phyloP scores from a whole-genome alignment of 35 echinoderm and acorn worm genomes.

The Ophioderma brevispina region DNA sequence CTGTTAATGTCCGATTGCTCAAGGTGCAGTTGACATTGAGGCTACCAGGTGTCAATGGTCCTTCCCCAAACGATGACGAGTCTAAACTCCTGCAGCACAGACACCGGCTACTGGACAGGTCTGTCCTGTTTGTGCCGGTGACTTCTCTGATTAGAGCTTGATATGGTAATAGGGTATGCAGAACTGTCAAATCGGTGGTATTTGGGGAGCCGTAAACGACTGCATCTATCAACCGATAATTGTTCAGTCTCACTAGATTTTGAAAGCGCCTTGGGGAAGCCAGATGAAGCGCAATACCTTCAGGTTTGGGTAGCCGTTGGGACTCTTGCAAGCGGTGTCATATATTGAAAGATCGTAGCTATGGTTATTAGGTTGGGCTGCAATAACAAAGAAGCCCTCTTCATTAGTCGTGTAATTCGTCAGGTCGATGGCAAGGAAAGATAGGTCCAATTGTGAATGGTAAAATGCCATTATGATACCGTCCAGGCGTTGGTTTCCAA shows the following conservation, averaged over 20 bases:
- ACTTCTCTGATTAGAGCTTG: conserved; percentile 40
- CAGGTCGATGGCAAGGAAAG: conserved; percentile 31
- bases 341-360: background rate
- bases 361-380: background rate
- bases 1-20: conserved; percentile 51
- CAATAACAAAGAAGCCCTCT: conserved; percentile 56
- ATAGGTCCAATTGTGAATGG: background rate
- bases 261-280: conserved; percentile 29
- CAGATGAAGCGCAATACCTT: conserved; percentile 63
- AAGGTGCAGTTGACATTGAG: conserved; percentile 54
- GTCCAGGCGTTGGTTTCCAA: conserved; percentile 46
- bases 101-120: conserved; percentile 72
- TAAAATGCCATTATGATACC: conserved; percentile 63
- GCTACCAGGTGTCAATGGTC: conserved; percentile 36
- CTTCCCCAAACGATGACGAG: conserved; percentile 53
- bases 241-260: background rate
- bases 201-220: conserved; percentile 21
- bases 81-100: conserved; percentile 38
- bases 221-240: conserved; percentile 51
- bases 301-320: background rate
- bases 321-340: background rate
- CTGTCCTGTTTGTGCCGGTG: background rate
- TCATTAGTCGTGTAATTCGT: conserved; percentile 62
- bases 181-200: background rate
- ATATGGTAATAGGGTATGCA: conserved; percentile 32